phyloP scores from a whole-genome alignment of 2,888 invertebrate genomes.

The Eristalinus sepulchralis region DNA sequence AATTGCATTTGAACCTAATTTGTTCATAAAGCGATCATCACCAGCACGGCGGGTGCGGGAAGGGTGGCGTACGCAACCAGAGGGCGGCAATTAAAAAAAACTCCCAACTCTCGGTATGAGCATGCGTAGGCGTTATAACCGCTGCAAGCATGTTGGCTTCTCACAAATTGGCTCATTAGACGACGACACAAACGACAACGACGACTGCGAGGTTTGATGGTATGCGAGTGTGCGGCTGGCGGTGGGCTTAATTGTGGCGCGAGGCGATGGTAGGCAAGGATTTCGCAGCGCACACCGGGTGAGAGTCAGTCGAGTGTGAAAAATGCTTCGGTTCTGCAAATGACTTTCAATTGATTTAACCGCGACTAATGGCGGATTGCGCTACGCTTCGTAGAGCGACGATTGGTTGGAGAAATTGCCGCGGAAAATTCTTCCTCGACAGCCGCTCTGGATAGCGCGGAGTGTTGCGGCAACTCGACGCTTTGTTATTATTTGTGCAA shows the following conservation, averaged over 20 bases:
- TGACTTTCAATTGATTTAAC: conserved; percentile 65
- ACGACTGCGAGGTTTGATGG: conserved; percentile 20
- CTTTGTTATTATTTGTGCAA: conserved; percentile 53
- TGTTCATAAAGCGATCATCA: conserved; percentile 59
- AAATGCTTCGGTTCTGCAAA: conserved; percentile 53
- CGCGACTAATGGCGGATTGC: conserved; percentile 37
- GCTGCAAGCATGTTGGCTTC: conserved; percentile 46
- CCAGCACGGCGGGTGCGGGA: neutral
- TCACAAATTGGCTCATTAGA: conserved; percentile 63
- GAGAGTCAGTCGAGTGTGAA: conserved; percentile 61
- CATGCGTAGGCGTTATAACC: conserved; percentile 38
- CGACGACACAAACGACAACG: neutral
- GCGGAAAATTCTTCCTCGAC: conserved; percentile 29
- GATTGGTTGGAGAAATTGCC: conserved; percentile 38
- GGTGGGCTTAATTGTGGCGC: conserved; percentile 31
- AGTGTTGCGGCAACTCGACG: conserved; percentile 13
- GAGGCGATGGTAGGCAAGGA: neutral
- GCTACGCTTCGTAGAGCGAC: conserved; percentile 20
- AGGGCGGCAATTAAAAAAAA: conserved; percentile 61
- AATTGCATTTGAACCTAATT: conserved; percentile 66
- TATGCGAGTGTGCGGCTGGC: conserved; percentile 7
- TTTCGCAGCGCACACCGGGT: neutral
- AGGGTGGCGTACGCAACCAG: conserved; percentile 54
- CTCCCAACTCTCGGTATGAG: conserved; percentile 26
- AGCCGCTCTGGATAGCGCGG: conserved; percentile 9